These are phyloP conservation scores for Anseranas semipalmata DNA, from an alignment of 2,113 vertebrate genomes.

Conservation along the genomic window DNA sequence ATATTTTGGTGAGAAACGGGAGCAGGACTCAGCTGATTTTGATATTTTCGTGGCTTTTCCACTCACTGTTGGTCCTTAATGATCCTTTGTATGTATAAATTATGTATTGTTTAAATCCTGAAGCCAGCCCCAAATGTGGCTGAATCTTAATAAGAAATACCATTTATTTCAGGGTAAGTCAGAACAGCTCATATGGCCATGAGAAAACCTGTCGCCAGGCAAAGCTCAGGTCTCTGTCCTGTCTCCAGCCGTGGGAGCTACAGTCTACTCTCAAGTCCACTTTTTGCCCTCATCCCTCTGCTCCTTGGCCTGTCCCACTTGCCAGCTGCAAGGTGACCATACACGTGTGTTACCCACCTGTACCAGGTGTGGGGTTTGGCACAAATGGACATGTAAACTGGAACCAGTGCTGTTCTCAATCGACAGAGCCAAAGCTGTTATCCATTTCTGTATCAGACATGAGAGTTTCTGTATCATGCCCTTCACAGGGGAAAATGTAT, in stretches of 20 bases:
- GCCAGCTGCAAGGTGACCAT: neutral
- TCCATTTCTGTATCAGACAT: neutral
- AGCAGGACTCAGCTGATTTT: neutral
- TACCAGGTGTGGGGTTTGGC: neutral
- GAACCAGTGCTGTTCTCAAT: neutral
- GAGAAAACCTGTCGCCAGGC: neutral
- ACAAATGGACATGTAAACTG: neutral
- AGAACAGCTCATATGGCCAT: neutral
- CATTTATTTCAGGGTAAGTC: neutral
- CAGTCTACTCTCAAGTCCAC: accelerated
- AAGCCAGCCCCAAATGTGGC: neutral
- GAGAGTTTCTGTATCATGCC: neutral
- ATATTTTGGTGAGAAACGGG: neutral
- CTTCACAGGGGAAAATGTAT: neutral
- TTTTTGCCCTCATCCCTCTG: neutral
- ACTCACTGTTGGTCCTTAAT: neutral
- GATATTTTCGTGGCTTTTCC: neutral
- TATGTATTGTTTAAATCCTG: neutral
- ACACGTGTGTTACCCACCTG: accelerated
- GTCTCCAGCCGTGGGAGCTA: neutral
- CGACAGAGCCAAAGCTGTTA: neutral
- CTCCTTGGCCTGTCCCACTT: neutral
- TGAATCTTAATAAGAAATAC: neutral
- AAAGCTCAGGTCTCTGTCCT: neutral
- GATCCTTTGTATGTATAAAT: neutral